Percentiles rank a stretch among this genome's conserved stretches.
Conservation (phyloP, 2,797 vertebrate genomes). For the Lateolabrax maculatus region DNA sequence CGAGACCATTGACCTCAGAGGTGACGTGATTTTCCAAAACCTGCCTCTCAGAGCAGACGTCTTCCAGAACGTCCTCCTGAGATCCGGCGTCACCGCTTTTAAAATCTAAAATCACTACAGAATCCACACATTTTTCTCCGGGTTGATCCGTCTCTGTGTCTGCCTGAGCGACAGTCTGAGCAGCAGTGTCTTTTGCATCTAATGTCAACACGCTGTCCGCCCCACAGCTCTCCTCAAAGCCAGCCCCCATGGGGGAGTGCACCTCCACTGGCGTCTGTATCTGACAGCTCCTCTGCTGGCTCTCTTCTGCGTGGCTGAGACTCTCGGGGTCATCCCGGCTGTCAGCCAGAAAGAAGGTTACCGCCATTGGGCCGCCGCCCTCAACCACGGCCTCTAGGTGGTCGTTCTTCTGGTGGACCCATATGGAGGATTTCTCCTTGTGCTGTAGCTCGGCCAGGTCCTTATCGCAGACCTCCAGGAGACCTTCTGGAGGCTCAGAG, state of each 20-base stretch:
- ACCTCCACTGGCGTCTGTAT: conserved; percentile 74
- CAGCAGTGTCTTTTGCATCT: conserved; percentile 12
- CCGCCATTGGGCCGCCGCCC: not conserved
- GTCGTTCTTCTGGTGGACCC: conserved; percentile 60
- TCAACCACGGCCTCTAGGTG: conserved; percentile 65
- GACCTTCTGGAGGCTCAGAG: conserved; percentile 25
- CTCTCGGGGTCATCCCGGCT: conserved; percentile 19
- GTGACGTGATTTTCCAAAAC: not conserved
- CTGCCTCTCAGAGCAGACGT: not conserved
- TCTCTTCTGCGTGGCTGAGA: conserved; percentile 5
- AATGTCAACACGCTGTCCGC: not conserved
- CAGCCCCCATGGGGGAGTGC: conserved; percentile 54
- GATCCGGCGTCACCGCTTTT: not conserved
- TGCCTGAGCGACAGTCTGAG: not conserved
- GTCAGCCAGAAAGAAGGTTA: conserved; percentile 65
- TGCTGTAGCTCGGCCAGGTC: conserved; percentile 5
- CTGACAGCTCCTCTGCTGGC: conserved; percentile 33
- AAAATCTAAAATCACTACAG: conserved; percentile 13
- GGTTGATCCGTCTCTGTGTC: conserved; percentile 3
- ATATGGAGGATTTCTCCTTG: conserved; percentile 38
- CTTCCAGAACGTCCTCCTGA: conserved; percentile 8
- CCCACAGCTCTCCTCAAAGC: conserved; percentile 23
- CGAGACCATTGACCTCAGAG: not conserved
- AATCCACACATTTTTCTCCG: not conserved
- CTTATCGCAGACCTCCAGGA: conserved; percentile 20